Evolutionary conservation across 2,113 vertebrate genomes (phyloP), one percentile per base, ranked within the genome.

Genomic region (Rhinolophus sinicus): DNA sequence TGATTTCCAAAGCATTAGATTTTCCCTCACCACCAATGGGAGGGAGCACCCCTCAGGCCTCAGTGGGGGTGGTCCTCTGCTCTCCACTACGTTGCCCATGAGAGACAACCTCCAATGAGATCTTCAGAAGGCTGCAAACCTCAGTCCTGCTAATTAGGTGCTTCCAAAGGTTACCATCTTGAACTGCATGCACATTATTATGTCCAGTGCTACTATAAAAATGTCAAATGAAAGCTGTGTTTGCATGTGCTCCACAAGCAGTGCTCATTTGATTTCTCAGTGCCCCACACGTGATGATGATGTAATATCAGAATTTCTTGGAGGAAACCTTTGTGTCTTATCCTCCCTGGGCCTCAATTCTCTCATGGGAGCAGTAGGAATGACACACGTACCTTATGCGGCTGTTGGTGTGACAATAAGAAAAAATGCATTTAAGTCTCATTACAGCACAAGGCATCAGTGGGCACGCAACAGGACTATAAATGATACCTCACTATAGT

Each of bases 301-400:
- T 30, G 80, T 35, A 4, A 65, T 24, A 54, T 76, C 65, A 40
- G 58, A 47, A 24, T 54, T n/a, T n/a, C 8, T 0, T 21, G 47
- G 47, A 90, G 44, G 16, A 75, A 60, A 44, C 1, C 16, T 26
- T 30, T 72, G 40, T 10, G 4, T 47, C 0, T 67, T 24, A 11
- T 26, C 7, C 6, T 28, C 30, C 85, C 30, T 19, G 72, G 58
- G 8, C 50, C 62, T 72, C 18, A 1, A 58, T 35, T 75, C 18
- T 62, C 1, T 21, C 15, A 18, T 14, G 44, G 54, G 54, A 30
- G 30, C 19, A 9, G 6, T 0, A 67, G 56, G 76, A 54, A n/a
- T 5, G 40, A 56, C 14, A 22, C 0, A 8, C n/a, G 11, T 7
- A 1, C 65, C 35, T 47, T 1, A 2, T 0, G 44, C 15, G 35